These are phyloP conservation scores for Neoarius graeffei DNA, from an alignment of 2,113 vertebrate species.

Conservation along the genomic window DNA sequence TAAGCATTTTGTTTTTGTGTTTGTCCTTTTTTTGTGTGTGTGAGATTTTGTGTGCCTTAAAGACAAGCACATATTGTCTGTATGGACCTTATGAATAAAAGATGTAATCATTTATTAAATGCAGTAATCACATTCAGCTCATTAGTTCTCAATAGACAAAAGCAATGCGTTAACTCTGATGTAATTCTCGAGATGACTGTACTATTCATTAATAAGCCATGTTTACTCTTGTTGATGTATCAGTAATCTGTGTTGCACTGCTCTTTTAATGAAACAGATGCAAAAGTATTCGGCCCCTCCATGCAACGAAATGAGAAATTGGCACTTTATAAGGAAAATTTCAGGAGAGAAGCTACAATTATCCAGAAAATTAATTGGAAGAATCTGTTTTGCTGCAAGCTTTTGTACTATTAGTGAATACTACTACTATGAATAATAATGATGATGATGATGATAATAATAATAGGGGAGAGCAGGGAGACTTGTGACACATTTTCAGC, in stretches of 20 bases:
- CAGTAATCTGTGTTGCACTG: neutral
- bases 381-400: neutral
- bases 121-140: neutral
- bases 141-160: neutral
- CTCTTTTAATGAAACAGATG: neutral
- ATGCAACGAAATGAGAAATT: neutral
- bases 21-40: neutral
- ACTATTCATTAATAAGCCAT: neutral
- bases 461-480: too few species aligned
- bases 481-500: too few species aligned
- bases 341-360: neutral
- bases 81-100: slow-evolving; percentile 3
- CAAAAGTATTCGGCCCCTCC: neutral
- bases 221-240: slow-evolving; percentile 5
- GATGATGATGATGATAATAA: neutral
- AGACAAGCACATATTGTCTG: neutral
- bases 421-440: too few species aligned
- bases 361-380: neutral
- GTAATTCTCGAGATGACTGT: slow-evolving; percentile 7
- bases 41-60: neutral
- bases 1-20: slow-evolving; percentile 47
- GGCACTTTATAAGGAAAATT: neutral
- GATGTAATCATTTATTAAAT: slow-evolving; percentile 21
- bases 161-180: neutral
- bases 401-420: neutral